Base-by-base conservation (phyloP, 2,113 vertebrate genomes). In the Proteles cristata region DNA sequence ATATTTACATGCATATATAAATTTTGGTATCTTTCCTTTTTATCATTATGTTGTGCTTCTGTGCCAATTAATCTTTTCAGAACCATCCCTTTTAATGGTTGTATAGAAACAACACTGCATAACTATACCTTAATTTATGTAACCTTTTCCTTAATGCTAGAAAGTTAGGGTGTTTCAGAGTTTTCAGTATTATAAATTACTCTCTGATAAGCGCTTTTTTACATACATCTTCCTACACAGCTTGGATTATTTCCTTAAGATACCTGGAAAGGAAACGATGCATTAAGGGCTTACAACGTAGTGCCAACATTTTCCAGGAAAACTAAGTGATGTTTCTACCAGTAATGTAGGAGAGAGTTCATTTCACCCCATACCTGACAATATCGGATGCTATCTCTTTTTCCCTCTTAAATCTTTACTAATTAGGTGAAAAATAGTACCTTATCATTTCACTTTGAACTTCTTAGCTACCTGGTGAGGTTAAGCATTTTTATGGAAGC, bases 391-490 rank as follows among this genome's bases (percentile, higher is more conserved):
- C n/a, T 93, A 21, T 45, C 35, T 14, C 45, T 76, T 96, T 77
- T 9, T 1, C 6, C 19, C 4, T 45, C 68, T 58, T 94, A 87
- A 84, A 50, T n/a, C 31, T 96, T 94, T 76, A 15, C 65, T 93
- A 73, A 73, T 93, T 80, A 92, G 11, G 48, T 92, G 17, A 69
- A 77, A 90, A 93, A 88, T n/a, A 84, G 68, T 17, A 35, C 28
- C 8, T n/a, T 90, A 63, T 71, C 53, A 66, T 96, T 97, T 96
- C 66, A 48, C 77, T 96, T 89, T 53, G 55, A 95, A 89, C 31
- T 92, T 93, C 35, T 66, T 79, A 65, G 66, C 50, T 88, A 84
- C 25, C 25, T 61, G 73, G n/a, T 35, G 25, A 83, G 50, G 69
- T 77, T 50, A 69, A 58, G 81, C 25, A 25, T 87, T 93, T 87